Percentiles rank a stretch among this genome's conserved stretches.
Conservation (phyloP, 1,140 invertebrate genomes). For the Archegozetes longisetosus region DNA sequence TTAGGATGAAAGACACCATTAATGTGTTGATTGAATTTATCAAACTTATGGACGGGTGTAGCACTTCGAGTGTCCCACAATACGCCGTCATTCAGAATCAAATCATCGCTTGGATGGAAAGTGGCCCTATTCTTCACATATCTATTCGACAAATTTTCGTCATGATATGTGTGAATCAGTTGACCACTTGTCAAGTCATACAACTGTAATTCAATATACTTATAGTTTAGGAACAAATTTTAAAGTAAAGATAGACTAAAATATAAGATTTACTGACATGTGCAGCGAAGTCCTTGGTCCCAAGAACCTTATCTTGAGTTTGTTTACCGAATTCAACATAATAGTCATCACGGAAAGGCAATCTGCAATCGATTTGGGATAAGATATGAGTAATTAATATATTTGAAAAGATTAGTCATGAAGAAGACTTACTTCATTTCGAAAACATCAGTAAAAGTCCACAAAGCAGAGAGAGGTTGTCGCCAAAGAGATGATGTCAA, state of each 20-base stretch:
- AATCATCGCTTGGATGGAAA: constrained; percentile 80
- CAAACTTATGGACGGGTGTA: constrained; percentile 74
- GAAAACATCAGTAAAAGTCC: constrained; percentile 35
- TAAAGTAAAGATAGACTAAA: too few species aligned
- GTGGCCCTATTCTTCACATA: constrained; percentile 87
- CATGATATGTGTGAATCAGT: constrained; percentile 49
- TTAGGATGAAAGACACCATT: constrained; percentile 96
- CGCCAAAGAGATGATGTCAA: constrained; percentile 73
- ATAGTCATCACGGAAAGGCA: constrained; percentile 55
- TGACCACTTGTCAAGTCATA: constrained; percentile 74
- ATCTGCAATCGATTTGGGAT: background rate
- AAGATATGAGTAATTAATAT: background rate
- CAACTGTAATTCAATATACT: constrained; percentile 38
- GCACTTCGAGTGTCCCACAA: constrained; percentile 78
- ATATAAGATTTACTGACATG: constrained; percentile 14
- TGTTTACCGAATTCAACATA: constrained; percentile 83
- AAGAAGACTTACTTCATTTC: constrained; percentile 12
- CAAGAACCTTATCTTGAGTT: constrained; percentile 61
- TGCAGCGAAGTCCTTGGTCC: constrained; percentile 25
- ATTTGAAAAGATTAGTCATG: background rate
- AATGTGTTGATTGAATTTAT: constrained; percentile 85
- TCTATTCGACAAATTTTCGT: constrained; percentile 63
- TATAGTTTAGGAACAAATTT: too few species aligned
- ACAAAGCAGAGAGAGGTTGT: constrained; percentile 61
- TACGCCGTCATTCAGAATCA: constrained; percentile 87